phyloP scores from a whole-genome alignment of 1,140 invertebrate genomes.

The Drosophila insularis region DNA sequence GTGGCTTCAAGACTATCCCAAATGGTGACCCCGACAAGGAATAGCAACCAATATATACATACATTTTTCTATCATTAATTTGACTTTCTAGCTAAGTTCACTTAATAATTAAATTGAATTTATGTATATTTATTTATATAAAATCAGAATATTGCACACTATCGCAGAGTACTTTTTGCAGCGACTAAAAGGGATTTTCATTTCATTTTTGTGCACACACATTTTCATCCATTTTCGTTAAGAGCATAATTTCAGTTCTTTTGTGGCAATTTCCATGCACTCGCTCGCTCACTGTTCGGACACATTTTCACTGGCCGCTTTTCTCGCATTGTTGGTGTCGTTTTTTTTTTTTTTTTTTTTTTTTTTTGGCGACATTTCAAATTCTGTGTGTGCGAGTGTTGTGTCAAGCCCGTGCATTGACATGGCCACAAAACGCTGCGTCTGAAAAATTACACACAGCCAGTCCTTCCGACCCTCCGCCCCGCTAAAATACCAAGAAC shows the following conservation, averaged over 20 bases:
- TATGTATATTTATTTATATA: too few species aligned
- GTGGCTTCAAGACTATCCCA: too few species aligned
- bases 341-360: slow-evolving; percentile 32
- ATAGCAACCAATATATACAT: too few species aligned
- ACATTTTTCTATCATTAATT: too few species aligned
- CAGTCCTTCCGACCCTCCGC: not conserved
- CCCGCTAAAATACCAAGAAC: not conserved
- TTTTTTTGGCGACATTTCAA: slow-evolving; percentile 71
- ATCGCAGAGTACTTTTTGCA: not conserved
- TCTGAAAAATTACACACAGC: slow-evolving; percentile 47
- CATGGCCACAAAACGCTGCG: slow-evolving; percentile 39
- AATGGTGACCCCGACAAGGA: too few species aligned
- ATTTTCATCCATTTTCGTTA: slow-evolving; percentile 53
- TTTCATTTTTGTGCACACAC: slow-evolving; percentile 6
- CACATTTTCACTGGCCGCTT: slow-evolving; percentile 37
- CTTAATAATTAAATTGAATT: too few species aligned
- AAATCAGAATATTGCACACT: not conserved
- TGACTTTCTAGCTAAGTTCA: too few species aligned
- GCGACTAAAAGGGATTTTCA: not conserved
- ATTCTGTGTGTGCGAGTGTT: slow-evolving; percentile 59
- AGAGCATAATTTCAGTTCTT: slow-evolving; percentile 68
- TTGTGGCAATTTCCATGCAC: slow-evolving; percentile 56
- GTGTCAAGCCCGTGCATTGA: slow-evolving; percentile 75
- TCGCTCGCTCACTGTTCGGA: slow-evolving; percentile 38
- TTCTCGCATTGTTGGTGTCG: slow-evolving; percentile 35